Evolutionary conservation across 1,140 invertebrate species (phyloP).

Genomic region (Forficula auricularia): DNA sequence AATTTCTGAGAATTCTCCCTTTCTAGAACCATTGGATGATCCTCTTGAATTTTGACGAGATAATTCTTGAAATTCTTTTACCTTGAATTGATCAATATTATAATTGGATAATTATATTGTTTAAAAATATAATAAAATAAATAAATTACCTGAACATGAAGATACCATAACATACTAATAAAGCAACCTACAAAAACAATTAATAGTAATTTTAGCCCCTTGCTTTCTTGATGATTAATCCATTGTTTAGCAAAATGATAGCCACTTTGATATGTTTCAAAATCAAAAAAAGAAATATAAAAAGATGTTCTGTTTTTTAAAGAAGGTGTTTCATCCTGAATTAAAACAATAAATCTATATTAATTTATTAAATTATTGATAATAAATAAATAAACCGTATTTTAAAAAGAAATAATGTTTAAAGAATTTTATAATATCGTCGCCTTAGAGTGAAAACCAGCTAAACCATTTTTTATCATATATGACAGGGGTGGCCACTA

Average conservation of each 20-base stretch:
- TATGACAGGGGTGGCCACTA: too few relatives aligned
- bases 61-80: slow-evolving; percentile 43
- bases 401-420: too few relatives aligned
- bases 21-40: too few relatives aligned
- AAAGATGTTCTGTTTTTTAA: neutral
- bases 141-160: slow-evolving; percentile 22
- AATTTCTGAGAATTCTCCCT: too few relatives aligned
- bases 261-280: too few relatives aligned
- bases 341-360: too few relatives aligned
- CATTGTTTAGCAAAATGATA: slow-evolving; percentile 3
- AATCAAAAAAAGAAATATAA: neutral
- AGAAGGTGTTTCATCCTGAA: too few relatives aligned
- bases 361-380: too few relatives aligned
- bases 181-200: slow-evolving; percentile 45
- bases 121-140: neutral
- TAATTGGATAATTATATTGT: neutral
- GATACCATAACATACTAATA: slow-evolving; percentile 51
- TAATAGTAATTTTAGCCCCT: slow-evolving; percentile 42
- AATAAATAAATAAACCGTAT: too few relatives aligned
- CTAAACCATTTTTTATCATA: too few relatives aligned
- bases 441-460: too few relatives aligned
- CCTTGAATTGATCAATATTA: slow-evolving; percentile 24
- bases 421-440: too few relatives aligned
- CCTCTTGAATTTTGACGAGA: slow-evolving; percentile 21
- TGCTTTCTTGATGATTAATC: slow-evolving; percentile 32